phyloP scores from a whole-genome alignment of 2,888 invertebrate species.

The Machimus atricapillus region DNA sequence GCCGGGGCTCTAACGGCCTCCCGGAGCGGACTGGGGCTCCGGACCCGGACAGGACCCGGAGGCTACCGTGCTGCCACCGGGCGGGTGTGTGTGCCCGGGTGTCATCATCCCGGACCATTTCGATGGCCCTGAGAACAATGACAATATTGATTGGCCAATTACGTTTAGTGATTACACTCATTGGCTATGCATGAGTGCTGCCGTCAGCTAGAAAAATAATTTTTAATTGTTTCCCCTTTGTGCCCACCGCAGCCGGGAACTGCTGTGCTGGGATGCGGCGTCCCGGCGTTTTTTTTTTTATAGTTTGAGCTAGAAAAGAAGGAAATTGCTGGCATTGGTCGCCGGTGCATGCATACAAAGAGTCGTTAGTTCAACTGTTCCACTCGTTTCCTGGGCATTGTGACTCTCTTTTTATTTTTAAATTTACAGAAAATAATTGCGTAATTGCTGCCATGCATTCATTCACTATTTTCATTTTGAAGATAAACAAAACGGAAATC shows the following conservation, averaged over 20 bases:
- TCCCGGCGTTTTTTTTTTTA: not conserved
- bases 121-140: constrained; percentile 53
- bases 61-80: not conserved
- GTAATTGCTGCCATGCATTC: not conserved
- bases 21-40: not conserved
- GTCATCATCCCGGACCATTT: constrained; percentile 15
- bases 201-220: constrained; percentile 38
- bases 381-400: not conserved
- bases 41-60: not conserved
- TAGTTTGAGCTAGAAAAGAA: not conserved
- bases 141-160: constrained; percentile 63
- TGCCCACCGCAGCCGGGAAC: not conserved
- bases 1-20: constrained; percentile 26
- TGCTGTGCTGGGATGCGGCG: not conserved
- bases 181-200: constrained; percentile 52
- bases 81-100: not conserved
- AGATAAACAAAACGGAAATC: not conserved
- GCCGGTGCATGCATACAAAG: not conserved
- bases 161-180: constrained; percentile 55
- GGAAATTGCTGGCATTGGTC: not conserved
- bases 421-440: not conserved
- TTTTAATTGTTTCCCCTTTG: constrained; percentile 34
- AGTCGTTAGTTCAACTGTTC: not conserved
- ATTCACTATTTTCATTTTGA: not conserved
- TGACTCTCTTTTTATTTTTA: not conserved